Base-by-base conservation (phyloP, 1,140 invertebrate genomes). In the Thrips palmi region DNA sequence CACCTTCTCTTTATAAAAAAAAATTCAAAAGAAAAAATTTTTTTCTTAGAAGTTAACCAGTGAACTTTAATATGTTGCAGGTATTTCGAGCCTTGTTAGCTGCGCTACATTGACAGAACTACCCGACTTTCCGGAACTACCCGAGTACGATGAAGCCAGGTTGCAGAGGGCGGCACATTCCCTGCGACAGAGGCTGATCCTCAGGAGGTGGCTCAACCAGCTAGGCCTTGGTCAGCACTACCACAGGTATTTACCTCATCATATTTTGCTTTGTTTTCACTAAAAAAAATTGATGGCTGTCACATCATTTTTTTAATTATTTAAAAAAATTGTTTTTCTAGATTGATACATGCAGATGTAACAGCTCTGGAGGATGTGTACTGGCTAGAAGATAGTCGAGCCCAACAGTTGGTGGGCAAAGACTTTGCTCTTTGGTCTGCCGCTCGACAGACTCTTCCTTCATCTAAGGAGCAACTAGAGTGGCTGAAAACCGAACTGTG, bases 361-460 rank as follows among this genome's bases (percentile, higher is more conserved):
- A 69, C 75, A 39, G 79, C 77, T 4, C 50, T 87, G 45, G 82
- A 85, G 57, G 81, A 87, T 56, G 81, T 83, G 10, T 87, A 87
- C 56, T 85, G 81, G 80, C 63, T 85, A 48, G 81, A 86, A 52
- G 81, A 86, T 53, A 71, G 68, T 37, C 67, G 70, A 37, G 77
- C 72, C 5, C 67, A 73, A 17, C 65, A 72, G 40, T 67, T 76
- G 5, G 63, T 87, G 11, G 77, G 77, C 33, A 79, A 79, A 56
- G 79, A 85, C 57, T 71, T 83, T 55, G 63, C 64, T n/a, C 61
- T 68, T 41, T 87, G 81, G 81, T 76, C 70, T 14, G 60, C 69
- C 29, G 80, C 78, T 7, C 62, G 81, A 4, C 77, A 82, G 51
- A 71, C 71, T 20, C 56, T 87, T 45, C 82, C 82, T 30, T 80